Evolutionary conservation across 1,140 invertebrate species (phyloP), one percentile per base, ranked within the genome.

Genomic region (Diorhabda sublineata): DNA sequence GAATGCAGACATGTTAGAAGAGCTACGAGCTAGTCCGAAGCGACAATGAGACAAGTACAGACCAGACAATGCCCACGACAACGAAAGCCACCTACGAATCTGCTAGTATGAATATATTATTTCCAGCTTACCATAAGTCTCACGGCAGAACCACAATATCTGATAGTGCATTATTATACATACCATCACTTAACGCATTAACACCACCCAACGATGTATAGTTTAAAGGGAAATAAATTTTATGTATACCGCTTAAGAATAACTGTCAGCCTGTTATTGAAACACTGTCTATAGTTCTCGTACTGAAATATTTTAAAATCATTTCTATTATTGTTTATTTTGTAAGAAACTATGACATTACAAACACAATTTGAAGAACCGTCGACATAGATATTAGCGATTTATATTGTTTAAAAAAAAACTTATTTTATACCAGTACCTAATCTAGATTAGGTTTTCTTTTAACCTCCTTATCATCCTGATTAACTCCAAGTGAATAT

Each of bases 21-120:
- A 67, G 58, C 65, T 67, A 67, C 65, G 65, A 65, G 11, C 47
- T 43, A 42, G 63, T 52, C 45, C 41, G 44, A 45, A 47, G 65
- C 65, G 58, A 67, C 65, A 67, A 67, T 59, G 45, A 41, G 65
- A 67, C 65, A 67, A 67, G 65, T 45, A 67, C 65, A 59, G 58
- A 45, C 65, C 65, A 60, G 65, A 67, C 65, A 67, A 67, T 67
- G 65, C 65, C 65, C 65, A 67, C 65, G 65, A 67, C 65, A 67
- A 67, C 11, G 42, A 42, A 67, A 60, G 65, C 65, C 65, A 58
- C 65, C 65, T 67, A 67, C 65, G 65, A 67, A 58, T 61, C 44
- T 60, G 42, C 57, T 67, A 11, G 65, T 67, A 67, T 67, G 65
- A 67, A 67, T 67, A 67, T 61, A 67, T 67, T 67, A 60, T 57